Base-by-base conservation (phyloP, 2,113 vertebrate genomes). In the Grallaria varia region DNA sequence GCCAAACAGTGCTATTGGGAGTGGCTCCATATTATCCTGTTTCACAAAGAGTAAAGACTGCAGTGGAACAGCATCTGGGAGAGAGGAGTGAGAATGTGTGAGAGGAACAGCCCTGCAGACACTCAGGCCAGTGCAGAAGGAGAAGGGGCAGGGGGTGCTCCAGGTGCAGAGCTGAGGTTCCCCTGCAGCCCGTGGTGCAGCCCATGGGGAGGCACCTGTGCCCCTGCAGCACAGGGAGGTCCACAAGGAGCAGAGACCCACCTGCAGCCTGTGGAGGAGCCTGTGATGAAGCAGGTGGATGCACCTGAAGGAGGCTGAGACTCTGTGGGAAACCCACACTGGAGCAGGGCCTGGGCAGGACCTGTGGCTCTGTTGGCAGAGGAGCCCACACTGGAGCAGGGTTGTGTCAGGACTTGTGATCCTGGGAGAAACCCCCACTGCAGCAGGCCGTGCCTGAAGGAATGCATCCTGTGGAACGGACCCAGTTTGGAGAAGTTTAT, bases 11-110 rank as follows among this genome's bases (percentile, higher is more conserved):
- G 37, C 6, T 17, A 18, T 7, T 39, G 71, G 14, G 50, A 45
- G 42, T 0, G 2, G 28, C 28, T 92, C 63, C 9, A 10, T 39
- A 11, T 13, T 33, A 56, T 19, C 4, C 0, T 52, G 16, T 25
- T 76, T 71, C 39, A 64, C 69, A 39, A 58, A 30, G 14, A 10
- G 3, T 25, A n/a, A 45, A 76, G 75, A 31, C 28, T 71, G 37
- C 62, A 56, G 22, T 3, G 3, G 23, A 55, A 15, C n/a, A 81
- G 28, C 19, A 69, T 14, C 19, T 81, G n/a, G 23, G 39, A 53
- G 25, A 80, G 76, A 44, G 15, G 35, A 55, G 14, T 67, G 68
- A 42, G 40, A 74, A 28, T 49, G 22, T 13, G 25, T 15, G 40
- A 28, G 23, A 76, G 47, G 6, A n/a, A 21, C 18, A 62, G 3